A percentile compares a stretch with the other conserved stretches of the same genome.
These are phyloP conservation scores for Acrocyrtus sp. DNA, from an alignment of 2,888 invertebrate genomes.

Conservation along the genomic window DNA sequence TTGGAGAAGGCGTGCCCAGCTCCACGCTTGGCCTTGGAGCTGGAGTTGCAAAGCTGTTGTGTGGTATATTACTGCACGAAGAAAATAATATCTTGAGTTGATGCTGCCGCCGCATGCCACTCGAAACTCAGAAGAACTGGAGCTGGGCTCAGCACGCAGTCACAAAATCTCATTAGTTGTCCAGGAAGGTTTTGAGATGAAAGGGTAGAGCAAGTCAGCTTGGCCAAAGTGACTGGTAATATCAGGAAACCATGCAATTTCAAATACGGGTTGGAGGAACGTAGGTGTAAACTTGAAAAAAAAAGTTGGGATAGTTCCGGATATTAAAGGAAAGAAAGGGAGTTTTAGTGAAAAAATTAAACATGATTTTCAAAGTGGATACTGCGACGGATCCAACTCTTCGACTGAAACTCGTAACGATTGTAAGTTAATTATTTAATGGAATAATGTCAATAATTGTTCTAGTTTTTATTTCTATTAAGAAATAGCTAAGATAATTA, in stretches of 20 bases:
- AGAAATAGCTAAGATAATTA: constrained; percentile 3
- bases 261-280: too few relatives aligned
- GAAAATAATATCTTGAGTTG: too few relatives aligned
- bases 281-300: too few relatives aligned
- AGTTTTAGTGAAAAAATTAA: background rate
- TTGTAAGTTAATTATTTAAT: constrained; percentile 39
- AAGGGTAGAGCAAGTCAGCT: background rate
- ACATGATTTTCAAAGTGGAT: constrained; percentile 54
- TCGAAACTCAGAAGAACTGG: too few relatives aligned
- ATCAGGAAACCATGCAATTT: too few relatives aligned
- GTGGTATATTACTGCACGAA: too few relatives aligned
- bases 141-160: background rate
- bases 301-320: background rate
- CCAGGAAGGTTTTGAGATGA: background rate
- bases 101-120: too few relatives aligned
- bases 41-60: too few relatives aligned
- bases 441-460: background rate
- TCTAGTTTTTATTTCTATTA: background rate
- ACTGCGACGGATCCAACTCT: constrained; percentile 52
- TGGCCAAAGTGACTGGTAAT: too few relatives aligned
- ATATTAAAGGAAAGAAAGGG: background rate
- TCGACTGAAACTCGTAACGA: constrained; percentile 51
- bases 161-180: background rate
- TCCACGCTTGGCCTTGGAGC: too few relatives aligned
- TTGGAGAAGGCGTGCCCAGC: too few relatives aligned